A percentile compares a stretch with the other conserved stretches of the same genome.
phyloP scores from a whole-genome alignment of 2,113 vertebrate species.

The Albula glossodonta region DNA sequence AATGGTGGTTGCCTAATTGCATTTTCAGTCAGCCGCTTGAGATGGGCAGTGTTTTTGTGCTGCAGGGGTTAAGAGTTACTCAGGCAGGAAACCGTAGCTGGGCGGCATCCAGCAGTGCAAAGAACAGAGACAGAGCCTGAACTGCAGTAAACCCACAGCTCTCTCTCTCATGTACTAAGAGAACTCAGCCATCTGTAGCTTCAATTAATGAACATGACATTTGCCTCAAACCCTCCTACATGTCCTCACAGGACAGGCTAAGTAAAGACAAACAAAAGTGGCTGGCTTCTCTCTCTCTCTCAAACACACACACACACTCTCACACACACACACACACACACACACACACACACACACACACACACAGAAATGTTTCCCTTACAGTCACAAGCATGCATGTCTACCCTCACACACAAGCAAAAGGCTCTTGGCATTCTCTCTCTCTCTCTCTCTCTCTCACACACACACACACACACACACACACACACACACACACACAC shows the following conservation, averaged over 20 bases:
- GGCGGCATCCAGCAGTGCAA: constrained; percentile 31
- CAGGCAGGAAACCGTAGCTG: constrained; percentile 48
- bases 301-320: background rate
- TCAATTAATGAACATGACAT: no score
- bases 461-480: background rate
- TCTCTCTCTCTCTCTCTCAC: background rate
- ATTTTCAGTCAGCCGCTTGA: background rate
- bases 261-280: no score
- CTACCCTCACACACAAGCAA: no score
- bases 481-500: background rate
- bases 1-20: background rate
- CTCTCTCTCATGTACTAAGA: background rate
- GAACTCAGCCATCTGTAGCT: no score
- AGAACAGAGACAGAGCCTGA: constrained; percentile 50
- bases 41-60: constrained; percentile 28
- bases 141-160: constrained; percentile 56
- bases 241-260: no score
- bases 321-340: background rate
- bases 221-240: no score
- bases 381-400: background rate
- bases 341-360: background rate
- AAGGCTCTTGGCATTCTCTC: no score
- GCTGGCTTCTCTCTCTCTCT: background rate
- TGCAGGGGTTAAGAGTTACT: constrained; percentile 56
- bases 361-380: background rate